These are phyloP conservation scores for Tachysurus vachellii DNA, from an alignment of 2,113 vertebrate genomes.

Conservation along the genomic window DNA sequence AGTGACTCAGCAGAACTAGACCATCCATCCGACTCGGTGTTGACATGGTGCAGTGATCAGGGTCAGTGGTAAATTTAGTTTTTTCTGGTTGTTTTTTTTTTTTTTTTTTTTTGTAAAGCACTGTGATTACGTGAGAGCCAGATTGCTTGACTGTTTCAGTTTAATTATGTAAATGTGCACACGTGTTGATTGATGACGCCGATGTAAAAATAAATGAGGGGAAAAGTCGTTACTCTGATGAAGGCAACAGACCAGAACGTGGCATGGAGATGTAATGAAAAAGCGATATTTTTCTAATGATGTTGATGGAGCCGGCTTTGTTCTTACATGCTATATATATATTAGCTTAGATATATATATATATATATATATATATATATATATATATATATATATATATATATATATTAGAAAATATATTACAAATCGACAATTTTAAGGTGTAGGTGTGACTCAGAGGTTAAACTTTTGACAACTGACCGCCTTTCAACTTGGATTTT, in stretches of 20 bases:
- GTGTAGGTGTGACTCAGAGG: not conserved
- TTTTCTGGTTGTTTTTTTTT: not conserved
- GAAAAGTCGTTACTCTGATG: constrained; percentile 26
- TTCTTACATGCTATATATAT: not conserved
- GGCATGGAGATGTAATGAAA: not conserved
- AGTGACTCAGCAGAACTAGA: not conserved
- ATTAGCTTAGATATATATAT: too few relatives aligned
- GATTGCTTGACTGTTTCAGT: constrained; percentile 27
- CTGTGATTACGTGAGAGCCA: constrained; percentile 17
- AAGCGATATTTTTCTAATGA: not conserved
- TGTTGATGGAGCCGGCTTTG: not conserved
- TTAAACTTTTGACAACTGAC: not conserved
- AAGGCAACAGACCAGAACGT: constrained; percentile 27
- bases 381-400: too few relatives aligned
- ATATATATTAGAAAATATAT: too few relatives aligned
- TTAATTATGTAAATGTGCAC: constrained; percentile 12
- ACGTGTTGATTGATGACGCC: constrained; percentile 40
- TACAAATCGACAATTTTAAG: too few relatives aligned
- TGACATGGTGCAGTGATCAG: not conserved
- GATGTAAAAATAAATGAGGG: constrained; percentile 42
- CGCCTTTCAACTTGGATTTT: not conserved
- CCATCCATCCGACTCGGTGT: not conserved
- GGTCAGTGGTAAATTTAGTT: not conserved
- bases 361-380: too few relatives aligned
- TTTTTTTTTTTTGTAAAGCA: not conserved